phyloP scores from a whole-genome alignment of 2,888 invertebrate species.

The Drosophila meridionalis region DNA sequence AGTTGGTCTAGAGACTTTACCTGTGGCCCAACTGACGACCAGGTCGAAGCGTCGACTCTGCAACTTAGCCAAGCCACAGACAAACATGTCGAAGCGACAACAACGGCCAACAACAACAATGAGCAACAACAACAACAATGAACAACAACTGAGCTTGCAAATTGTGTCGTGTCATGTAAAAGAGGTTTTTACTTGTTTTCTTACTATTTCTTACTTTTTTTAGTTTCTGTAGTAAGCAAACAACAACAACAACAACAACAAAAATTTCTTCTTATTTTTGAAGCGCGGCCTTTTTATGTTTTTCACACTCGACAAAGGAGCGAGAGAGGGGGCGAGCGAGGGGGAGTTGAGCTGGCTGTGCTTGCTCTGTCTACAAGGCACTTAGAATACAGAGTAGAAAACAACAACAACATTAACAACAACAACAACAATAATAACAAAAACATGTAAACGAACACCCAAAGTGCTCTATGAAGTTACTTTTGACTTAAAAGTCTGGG shows the following conservation, averaged over 20 bases:
- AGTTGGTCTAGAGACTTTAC: conserved; percentile 39
- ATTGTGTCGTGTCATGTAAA: conserved; percentile 80
- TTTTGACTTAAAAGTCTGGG: conserved; percentile 38
- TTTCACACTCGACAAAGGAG: conserved; percentile 66
- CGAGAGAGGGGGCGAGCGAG: background rate
- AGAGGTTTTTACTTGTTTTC: conserved; percentile 43
- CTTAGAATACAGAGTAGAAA: conserved; percentile 46
- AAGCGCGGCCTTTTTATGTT: conserved; percentile 76
- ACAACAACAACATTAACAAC: conserved; percentile 11
- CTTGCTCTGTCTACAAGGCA: conserved; percentile 28
- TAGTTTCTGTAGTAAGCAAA: conserved; percentile 35
- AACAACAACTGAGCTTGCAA: conserved; percentile 66
- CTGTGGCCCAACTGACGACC: conserved; percentile 26
- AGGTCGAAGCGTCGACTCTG: conserved; percentile 37
- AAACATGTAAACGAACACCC: conserved; percentile 72
- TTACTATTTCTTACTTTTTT: conserved; percentile 19
- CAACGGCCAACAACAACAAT: conserved; percentile 31
- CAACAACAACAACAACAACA: background rate
- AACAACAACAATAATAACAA: conserved; percentile 8
- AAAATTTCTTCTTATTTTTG: conserved; percentile 58
- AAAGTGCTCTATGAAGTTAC: conserved; percentile 71
- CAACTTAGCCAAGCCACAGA: conserved; percentile 67
- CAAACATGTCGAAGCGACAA: conserved; percentile 74
- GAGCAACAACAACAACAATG: conserved; percentile 24
- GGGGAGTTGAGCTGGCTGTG: background rate